Evolutionary conservation across 2,888 invertebrate species (phyloP).

Genomic region (Epiblema foenella): DNA sequence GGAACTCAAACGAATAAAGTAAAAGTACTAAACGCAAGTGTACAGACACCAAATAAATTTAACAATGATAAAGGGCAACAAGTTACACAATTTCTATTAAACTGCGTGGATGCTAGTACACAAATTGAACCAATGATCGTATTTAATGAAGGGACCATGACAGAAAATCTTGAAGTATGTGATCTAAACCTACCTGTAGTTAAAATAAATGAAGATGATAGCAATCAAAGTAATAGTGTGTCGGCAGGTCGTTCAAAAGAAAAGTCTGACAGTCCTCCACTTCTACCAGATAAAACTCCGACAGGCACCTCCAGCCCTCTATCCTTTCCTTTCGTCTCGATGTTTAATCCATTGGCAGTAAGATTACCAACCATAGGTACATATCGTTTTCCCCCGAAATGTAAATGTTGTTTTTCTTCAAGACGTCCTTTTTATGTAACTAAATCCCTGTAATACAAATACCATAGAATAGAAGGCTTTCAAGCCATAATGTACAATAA

Average conservation of each 20-base stretch:
- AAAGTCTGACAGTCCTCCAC: slow-evolving; percentile 79
- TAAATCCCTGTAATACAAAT: slow-evolving; percentile 43
- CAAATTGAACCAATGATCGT: slow-evolving; percentile 55
- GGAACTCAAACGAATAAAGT: slow-evolving; percentile 70
- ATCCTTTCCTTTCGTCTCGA: slow-evolving; percentile 72
- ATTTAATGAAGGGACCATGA: slow-evolving; percentile 54
- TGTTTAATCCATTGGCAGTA: slow-evolving; percentile 80
- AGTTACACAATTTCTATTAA: slow-evolving; percentile 53
- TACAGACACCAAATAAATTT: slow-evolving; percentile 65
- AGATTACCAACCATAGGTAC: slow-evolving; percentile 82
- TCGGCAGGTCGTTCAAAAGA: slow-evolving; percentile 55
- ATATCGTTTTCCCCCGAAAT: slow-evolving; percentile 54
- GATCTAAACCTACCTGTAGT: slow-evolving; percentile 41
- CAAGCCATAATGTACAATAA: slow-evolving; percentile 51
- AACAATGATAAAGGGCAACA: slow-evolving; percentile 63
- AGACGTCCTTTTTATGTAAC: slow-evolving; percentile 59
- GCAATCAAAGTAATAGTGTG: slow-evolving; percentile 42
- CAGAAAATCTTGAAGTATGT: slow-evolving; percentile 52
- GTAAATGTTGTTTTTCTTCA: slow-evolving; percentile 54
- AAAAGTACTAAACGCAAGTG: slow-evolving; percentile 62
- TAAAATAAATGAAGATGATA: slow-evolving; percentile 38
- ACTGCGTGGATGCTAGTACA: slow-evolving; percentile 60
- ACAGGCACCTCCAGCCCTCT: slow-evolving; percentile 61
- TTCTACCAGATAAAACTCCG: slow-evolving; percentile 68
- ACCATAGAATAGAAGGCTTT: slow-evolving; percentile 48